These are phyloP conservation scores for Charanyca ferruginea DNA, from an alignment of 2,888 invertebrate genomes.

Conservation along the genomic window DNA sequence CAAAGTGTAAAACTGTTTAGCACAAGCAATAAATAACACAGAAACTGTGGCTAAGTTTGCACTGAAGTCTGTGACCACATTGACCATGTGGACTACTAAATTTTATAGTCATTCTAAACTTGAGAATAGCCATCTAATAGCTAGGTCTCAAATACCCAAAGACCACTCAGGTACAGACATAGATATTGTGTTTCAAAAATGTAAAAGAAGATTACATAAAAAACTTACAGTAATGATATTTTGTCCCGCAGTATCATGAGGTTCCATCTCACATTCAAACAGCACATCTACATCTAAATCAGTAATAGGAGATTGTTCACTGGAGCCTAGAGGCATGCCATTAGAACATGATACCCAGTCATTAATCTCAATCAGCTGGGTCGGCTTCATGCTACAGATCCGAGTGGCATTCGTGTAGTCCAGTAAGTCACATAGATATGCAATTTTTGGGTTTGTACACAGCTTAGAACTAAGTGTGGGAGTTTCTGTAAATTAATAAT, in stretches of 20 bases:
- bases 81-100: neutral
- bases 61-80: no score
- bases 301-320: slow-evolving; percentile 76
- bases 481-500: slow-evolving; percentile 80
- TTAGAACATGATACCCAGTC: slow-evolving; percentile 87
- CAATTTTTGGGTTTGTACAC: slow-evolving; percentile 90
- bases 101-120: neutral
- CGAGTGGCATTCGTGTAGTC: slow-evolving; percentile 87
- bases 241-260: slow-evolving; percentile 77
- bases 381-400: slow-evolving; percentile 88
- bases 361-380: slow-evolving; percentile 85
- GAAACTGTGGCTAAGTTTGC: no score
- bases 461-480: slow-evolving; percentile 89
- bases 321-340: slow-evolving; percentile 83
- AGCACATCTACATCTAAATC: slow-evolving; percentile 85
- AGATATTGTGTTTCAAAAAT: no score
- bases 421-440: slow-evolving; percentile 92
- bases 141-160: no score
- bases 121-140: no score
- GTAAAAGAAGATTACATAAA: neutral
- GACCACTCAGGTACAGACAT: no score
- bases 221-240: slow-evolving; percentile 78
- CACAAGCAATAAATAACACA: no score
- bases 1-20: neutral
- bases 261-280: slow-evolving; percentile 88